Evolutionary conservation across 2,113 vertebrate genomes (phyloP), one percentile per base, ranked within the genome.

Genomic region (Syngnathus typhle): DNA sequence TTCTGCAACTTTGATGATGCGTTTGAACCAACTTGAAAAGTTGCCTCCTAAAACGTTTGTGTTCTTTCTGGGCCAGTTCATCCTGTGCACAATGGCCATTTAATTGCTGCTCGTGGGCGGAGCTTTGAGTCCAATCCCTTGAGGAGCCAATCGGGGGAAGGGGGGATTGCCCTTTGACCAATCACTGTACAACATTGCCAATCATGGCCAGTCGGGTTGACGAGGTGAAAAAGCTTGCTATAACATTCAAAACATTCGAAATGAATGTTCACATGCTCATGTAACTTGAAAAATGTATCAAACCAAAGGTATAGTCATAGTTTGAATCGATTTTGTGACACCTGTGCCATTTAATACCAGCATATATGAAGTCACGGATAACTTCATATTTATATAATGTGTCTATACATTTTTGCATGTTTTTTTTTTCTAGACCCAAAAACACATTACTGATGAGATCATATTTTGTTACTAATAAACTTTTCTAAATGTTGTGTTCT

Each of bases 21-120:
- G n/a, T 52, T 52, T 6, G 19, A 52, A 52, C 49, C 5, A 1
- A 19, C 18, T 8, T 52, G n/a, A n/a, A 8, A 9, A 9, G 21
- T 23, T 52, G 2, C 3, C 27, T 32, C 27, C n/a, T 21, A 52
- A 51, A 52, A 3, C 23, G 0, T 32, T 19, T 7, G 1, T 16
- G 12, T 36, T 65, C 47, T 65, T 36, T 21, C 11, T 59, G 3
- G 1, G 52, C 83, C 83, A 95, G 93, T 95, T 95, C 75, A 91
- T 93, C 87, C 85, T 90, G 85, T 89, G 91, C 77, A 92, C 90
- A 0, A 90, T 94, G 92, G 49, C 90, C 55, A 76, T 95, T 72
- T 93, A 80, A 93, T 69, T 21, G 23, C 59, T 41, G 61, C 65
- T 1, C 9, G 16, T 36, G 61, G 52, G 52, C 60, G 46, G 23